Evolutionary conservation across 2,888 invertebrate species (phyloP), one percentile per base, ranked within the genome.

Genomic region (Iphiclides podalirius): DNA sequence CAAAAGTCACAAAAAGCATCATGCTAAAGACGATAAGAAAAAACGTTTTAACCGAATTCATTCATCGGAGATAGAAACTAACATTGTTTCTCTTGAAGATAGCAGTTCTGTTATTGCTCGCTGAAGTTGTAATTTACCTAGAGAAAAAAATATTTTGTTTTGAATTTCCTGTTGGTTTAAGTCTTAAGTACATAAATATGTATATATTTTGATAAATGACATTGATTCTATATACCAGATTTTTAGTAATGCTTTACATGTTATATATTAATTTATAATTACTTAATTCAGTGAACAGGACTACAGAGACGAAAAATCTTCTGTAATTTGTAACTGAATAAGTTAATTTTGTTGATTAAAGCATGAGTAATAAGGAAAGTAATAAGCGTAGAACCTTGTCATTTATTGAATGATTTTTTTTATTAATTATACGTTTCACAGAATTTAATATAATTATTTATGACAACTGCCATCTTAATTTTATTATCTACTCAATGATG

Each of bases 81-180:
- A 77, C 26, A 57, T 60, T 0, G 66, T 80, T 0, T 84, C 84
- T 0, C 36, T 77, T 1, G 85, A 84, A 47, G 82, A 84, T 6
- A 84, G 75, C 36, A 67, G 69, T 23, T 67, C 57, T 1, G n/a
- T 63, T 9, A 47, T 23, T 28, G 52, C 28, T 33, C 17, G 42
- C 20, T 6, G 26, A 11, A 31, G 12, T 31, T 31, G 31, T 1
- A 31, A 31, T n/a, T 12, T 20, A 20, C 3, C 6, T 1, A 26
- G 1, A 20, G 20, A 3, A 20, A 20, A 20, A 20, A 20, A 20
- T 4, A 20, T 8, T 8, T 8, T 26, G 8, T 26, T 26, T 26
- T 1, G 9, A 1, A 26, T 26, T 34, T 34, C 6, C 8, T 11
- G 4, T 34, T 34, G 2, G 8, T 4, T 34, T 4, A 2, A 34